phyloP scores from a whole-genome alignment of 37 sponge, comb jelly and placozoan genomes.

The Chondrilla cf. caribensis region DNA sequence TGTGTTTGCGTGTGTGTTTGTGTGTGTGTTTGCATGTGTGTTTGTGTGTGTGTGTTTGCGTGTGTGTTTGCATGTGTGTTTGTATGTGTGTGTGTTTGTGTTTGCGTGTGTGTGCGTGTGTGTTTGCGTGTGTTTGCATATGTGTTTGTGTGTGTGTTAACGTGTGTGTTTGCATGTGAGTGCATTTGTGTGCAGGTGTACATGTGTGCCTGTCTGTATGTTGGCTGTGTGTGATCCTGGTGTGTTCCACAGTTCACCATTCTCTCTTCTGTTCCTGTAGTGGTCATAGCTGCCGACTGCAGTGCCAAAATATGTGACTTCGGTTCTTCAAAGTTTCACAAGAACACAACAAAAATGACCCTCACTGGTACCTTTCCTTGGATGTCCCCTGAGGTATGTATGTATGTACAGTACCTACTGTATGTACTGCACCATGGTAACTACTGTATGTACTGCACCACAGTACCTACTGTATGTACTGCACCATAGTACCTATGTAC shows the following conservation, averaged over 20 bases:
- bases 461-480: too few relatives aligned
- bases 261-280: constrained; percentile 21
- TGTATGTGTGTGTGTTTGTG: constrained; percentile 14
- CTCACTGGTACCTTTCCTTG: constrained; percentile 92
- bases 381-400: constrained; percentile 92
- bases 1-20: too few relatives aligned
- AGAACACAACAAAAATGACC: constrained; percentile 76
- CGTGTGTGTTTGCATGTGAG: background rate
- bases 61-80: constrained; percentile 20
- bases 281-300: constrained; percentile 72
- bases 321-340: constrained; percentile 87
- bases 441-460: too few relatives aligned
- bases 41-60: constrained; percentile 6
- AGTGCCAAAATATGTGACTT: constrained; percentile 87
- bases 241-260: background rate
- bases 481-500: too few relatives aligned
- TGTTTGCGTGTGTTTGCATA: background rate
- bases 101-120: constrained; percentile 12
- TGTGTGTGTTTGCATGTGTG: too few relatives aligned
- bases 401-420: background rate
- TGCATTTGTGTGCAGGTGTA: constrained; percentile 11
- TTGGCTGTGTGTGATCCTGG: too few relatives aligned
- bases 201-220: constrained; percentile 19
- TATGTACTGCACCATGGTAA: too few relatives aligned
- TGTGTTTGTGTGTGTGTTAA: constrained; percentile 13